Evolutionary conservation across 2,888 invertebrate species (phyloP).

Genomic region (Prenolepis imparis): DNA sequence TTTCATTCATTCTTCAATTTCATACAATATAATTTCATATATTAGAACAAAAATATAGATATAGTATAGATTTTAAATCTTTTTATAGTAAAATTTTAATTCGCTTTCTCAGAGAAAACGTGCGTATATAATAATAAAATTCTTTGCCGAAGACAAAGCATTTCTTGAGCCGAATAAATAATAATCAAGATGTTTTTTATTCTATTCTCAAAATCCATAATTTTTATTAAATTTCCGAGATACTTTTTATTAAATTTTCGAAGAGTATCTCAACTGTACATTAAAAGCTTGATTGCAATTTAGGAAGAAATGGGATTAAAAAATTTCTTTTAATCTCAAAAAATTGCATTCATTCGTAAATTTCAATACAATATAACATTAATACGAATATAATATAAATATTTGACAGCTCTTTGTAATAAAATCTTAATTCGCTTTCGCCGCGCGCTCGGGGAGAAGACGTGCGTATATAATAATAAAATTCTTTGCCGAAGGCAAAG

Average conservation of each 20-base stretch:
- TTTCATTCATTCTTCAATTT: too few species aligned
- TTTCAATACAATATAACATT: background rate
- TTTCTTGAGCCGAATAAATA: background rate
- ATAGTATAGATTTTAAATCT: too few species aligned
- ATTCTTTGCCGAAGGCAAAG: background rate
- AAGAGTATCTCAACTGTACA: background rate
- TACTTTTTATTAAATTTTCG: too few species aligned
- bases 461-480: slow-evolving; percentile 13
- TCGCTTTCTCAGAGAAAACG: too few species aligned
- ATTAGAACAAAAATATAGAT: too few species aligned
- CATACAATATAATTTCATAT: too few species aligned
- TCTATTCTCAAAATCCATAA: background rate
- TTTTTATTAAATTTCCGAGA: background rate
- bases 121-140: too few species aligned
- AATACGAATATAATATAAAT: background rate
- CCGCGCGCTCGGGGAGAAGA: too few species aligned
- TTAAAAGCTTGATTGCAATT: background rate
- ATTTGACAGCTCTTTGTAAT: background rate
- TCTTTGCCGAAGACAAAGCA: too few species aligned
- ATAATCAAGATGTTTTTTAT: background rate
- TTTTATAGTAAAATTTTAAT: too few species aligned
- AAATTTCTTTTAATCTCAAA: background rate
- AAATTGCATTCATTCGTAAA: background rate
- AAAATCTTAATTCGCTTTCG: slow-evolving; percentile 9
- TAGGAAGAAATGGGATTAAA: background rate